A percentile compares a stretch with the other conserved stretches of the same genome.
phyloP scores from a whole-genome alignment of 2,113 vertebrate genomes.

The Coryphaenoides rupestris region DNA sequence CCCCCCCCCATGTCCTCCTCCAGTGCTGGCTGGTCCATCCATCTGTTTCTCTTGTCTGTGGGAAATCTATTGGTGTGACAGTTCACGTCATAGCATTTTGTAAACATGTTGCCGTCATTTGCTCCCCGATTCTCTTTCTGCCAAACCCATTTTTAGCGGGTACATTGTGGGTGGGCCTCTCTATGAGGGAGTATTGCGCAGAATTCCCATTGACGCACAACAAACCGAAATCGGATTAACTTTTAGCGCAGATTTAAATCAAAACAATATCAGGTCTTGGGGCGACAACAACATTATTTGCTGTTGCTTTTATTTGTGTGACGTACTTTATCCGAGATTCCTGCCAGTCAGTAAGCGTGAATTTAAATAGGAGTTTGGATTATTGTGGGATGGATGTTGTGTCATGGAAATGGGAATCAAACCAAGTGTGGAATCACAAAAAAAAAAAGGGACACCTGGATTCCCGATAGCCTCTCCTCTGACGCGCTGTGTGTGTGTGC shows the following conservation, averaged over 20 bases:
- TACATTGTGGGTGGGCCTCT: constrained; percentile 1
- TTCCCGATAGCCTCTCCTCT: too few species aligned
- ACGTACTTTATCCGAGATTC: neutral
- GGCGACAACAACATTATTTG: neutral
- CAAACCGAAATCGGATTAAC: neutral
- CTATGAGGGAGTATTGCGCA: constrained; percentile 21
- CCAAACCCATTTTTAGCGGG: constrained; percentile 17
- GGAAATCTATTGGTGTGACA: neutral
- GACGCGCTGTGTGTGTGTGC: neutral
- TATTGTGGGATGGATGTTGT: too few species aligned
- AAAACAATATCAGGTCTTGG: constrained; percentile 4
- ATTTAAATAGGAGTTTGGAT: constrained; percentile 23
- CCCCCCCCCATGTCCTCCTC: neutral
- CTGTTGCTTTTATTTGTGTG: constrained; percentile 1
- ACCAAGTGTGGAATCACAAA: too few species aligned
- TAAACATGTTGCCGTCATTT: too few species aligned
- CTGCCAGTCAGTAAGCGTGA: constrained; percentile 7
- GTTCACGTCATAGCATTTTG: too few species aligned
- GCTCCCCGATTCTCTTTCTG: neutral
- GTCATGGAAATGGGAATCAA: too few species aligned
- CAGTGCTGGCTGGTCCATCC: neutral
- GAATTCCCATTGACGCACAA: constrained; percentile 22
- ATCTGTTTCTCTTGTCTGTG: neutral
- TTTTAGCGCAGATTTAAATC: constrained; percentile 6
- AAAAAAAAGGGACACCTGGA: neutral